Conservation (phyloP, 2,797 vertebrate species). For the Macropodus opercularis region DNA sequence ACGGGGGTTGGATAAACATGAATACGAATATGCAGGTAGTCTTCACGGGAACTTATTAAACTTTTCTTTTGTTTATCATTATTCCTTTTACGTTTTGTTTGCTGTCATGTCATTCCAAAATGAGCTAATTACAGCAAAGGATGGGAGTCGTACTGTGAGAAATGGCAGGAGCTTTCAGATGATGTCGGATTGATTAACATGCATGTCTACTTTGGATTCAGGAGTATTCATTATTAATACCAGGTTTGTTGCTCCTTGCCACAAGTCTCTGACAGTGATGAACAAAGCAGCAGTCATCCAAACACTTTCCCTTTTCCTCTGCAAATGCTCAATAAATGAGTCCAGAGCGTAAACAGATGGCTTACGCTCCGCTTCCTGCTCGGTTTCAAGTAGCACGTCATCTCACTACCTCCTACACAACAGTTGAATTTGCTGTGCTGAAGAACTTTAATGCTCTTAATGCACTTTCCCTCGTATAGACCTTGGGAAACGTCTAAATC, state of each 20-base stretch:
- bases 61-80: conserved; percentile 46
- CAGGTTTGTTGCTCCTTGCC: conserved; percentile 52
- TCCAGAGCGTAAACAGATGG: conserved; percentile 49
- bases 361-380: conserved; percentile 24
- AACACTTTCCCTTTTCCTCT: conserved; percentile 32
- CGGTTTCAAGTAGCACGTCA: conserved; percentile 27
- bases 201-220: conserved; percentile 74
- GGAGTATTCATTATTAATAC: conserved; percentile 73
- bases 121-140: conserved; percentile 78
- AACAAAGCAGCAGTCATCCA: conserved; percentile 44
- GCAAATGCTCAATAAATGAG: conserved; percentile 24
- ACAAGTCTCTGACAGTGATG: conserved; percentile 63
- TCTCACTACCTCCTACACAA: conserved; percentile 44
- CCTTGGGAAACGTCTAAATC: conserved; percentile 27
- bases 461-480: conserved; percentile 25
- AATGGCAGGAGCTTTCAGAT: conserved; percentile 72
- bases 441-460: conserved; percentile 15
- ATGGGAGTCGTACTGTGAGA: conserved; percentile 57
- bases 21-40: conserved; percentile 23
- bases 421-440: conserved; percentile 35
- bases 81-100: conserved; percentile 65
- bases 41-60: conserved; percentile 49
- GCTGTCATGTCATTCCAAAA: conserved; percentile 73
- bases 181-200: conserved; percentile 74
- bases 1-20: conserved; percentile 14